A percentile compares a stretch with the other conserved stretches of the same genome.
phyloP scores from a whole-genome alignment of 2,888 invertebrate genomes.

The Lithophane socia region DNA sequence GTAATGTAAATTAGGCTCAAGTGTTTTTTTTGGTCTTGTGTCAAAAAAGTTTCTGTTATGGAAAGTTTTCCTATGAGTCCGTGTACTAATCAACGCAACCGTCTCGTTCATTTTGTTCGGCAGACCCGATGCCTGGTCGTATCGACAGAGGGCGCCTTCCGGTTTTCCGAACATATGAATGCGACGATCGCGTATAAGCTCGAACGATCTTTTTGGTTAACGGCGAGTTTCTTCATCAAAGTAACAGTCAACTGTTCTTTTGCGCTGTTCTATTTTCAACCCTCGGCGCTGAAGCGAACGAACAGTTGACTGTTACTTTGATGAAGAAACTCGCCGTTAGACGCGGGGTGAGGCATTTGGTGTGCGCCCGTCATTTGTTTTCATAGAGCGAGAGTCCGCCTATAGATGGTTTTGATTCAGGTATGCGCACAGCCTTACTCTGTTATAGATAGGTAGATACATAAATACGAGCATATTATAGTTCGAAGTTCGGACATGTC shows the following conservation, averaged over 20 bases:
- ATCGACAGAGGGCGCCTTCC: neutral
- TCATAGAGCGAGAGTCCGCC: too few species aligned
- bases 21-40: neutral
- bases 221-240: too few species aligned
- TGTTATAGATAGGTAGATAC: conserved; percentile 20
- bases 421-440: neutral
- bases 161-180: neutral
- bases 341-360: too few species aligned
- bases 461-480: conserved; percentile 18
- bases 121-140: neutral
- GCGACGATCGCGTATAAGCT: neutral
- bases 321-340: too few species aligned
- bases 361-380: neutral
- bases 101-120: neutral
- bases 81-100: neutral
- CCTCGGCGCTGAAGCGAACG: too few species aligned
- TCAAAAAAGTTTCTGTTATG: neutral
- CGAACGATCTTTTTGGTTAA: neutral
- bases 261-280: too few species aligned
- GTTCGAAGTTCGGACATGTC: conserved; percentile 17
- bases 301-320: too few species aligned
- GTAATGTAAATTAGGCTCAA: too few species aligned
- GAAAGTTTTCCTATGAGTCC: neutral
- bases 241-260: too few species aligned
- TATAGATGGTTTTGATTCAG: neutral